phyloP scores from a whole-genome alignment of 64 coral and sea anemone genomes.

The Porites australiensis region DNA sequence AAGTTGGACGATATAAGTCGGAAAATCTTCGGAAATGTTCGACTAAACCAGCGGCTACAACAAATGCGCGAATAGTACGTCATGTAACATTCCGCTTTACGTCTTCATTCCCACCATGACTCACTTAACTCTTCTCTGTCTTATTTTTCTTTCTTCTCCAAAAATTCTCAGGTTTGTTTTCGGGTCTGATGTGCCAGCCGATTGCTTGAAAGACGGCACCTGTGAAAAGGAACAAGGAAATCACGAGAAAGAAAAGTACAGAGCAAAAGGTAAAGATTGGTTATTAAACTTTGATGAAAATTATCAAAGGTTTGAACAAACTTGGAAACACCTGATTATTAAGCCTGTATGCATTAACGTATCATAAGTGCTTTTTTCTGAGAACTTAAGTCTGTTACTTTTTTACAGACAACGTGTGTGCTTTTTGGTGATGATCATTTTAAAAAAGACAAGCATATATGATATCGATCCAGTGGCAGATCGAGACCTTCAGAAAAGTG shows the following conservation, averaged over 20 bases:
- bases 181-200: not conserved
- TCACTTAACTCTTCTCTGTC: not conserved
- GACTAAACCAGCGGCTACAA: not conserved
- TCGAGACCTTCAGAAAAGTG: no score
- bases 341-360: no score
- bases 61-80: not conserved
- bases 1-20: not conserved
- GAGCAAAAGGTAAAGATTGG: constrained; percentile 30
- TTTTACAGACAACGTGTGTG: no score
- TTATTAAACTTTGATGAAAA: no score
- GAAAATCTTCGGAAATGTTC: not conserved
- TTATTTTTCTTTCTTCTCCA: not conserved
- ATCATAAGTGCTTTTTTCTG: no score
- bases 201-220: constrained; percentile 22
- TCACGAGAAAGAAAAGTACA: constrained; percentile 75
- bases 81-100: not conserved
- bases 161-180: not conserved
- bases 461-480: no score
- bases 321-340: no score
- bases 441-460: no score
- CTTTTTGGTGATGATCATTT: no score
- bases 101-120: not conserved
- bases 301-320: no score
- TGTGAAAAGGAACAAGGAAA: constrained; percentile 23
- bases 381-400: no score